Conservation (phyloP, 2,888 invertebrate genomes). For the Trichogramma dendrolimi region DNA sequence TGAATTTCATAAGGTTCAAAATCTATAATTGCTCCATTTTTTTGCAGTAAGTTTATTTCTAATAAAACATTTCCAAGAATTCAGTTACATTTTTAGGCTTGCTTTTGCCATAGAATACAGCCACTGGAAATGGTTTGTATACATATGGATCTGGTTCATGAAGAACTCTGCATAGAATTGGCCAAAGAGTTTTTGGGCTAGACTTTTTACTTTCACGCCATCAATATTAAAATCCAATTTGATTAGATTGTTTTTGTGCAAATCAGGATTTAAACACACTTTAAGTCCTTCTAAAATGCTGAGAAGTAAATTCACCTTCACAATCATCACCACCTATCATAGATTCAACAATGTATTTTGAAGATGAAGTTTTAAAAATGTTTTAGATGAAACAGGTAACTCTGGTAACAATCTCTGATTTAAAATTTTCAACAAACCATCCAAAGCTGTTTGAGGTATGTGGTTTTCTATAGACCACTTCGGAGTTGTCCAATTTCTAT, state of each 20-base stretch:
- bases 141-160: background rate
- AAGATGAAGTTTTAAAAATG: background rate
- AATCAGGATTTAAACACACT: background rate
- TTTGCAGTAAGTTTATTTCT: conserved; percentile 13
- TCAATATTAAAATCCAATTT: background rate
- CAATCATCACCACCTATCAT: background rate
- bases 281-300: background rate
- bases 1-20: conserved; percentile 1
- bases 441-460: background rate
- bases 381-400: background rate
- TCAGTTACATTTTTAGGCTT: conserved; percentile 21
- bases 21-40: conserved; percentile 12
- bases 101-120: conserved; percentile 24
- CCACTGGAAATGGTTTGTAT: conserved; percentile 25
- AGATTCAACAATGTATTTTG: background rate
- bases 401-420: background rate
- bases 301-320: background rate
- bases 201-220: background rate
- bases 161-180: background rate
- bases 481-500: no score
- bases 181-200: conserved; percentile 1
- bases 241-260: background rate
- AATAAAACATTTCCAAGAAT: conserved; percentile 20
- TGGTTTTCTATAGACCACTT: background rate
- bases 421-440: background rate